phyloP scores from a whole-genome alignment of 2,113 vertebrate species.

The Bostrychus sinensis region DNA sequence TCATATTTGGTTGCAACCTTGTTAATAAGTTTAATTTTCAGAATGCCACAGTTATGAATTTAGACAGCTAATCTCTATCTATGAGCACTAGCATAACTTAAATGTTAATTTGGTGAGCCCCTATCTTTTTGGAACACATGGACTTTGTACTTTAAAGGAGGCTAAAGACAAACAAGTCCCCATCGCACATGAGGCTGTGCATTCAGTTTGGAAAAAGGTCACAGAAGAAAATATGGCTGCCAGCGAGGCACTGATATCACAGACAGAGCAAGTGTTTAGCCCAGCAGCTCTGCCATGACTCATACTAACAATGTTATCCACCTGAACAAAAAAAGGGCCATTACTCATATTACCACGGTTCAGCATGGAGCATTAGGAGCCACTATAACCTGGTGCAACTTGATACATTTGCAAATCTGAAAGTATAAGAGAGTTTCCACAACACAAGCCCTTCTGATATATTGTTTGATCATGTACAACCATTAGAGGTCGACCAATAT shows the following conservation, averaged over 20 bases:
- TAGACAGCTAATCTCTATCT: not conserved
- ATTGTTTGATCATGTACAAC: too few species aligned
- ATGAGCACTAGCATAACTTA: not conserved
- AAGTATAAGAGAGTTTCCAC: too few species aligned
- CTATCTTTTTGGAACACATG: constrained; percentile 39
- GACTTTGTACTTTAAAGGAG: not conserved
- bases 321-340: not conserved
- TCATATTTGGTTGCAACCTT: not conserved
- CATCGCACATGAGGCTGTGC: constrained; percentile 7
- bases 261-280: constrained; percentile 34
- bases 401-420: too few species aligned
- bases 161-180: not conserved
- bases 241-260: constrained; percentile 22
- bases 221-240: not conserved
- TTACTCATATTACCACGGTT: constrained; percentile 1
- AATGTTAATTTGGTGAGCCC: constrained; percentile 6
- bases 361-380: not conserved
- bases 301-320: constrained; percentile 7
- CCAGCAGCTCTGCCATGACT: constrained; percentile 37
- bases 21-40: constrained; percentile 30
- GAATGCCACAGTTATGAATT: not conserved
- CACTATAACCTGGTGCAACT: too few species aligned
- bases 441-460: too few species aligned
- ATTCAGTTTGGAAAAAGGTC: constrained; percentile 51
- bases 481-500: too few species aligned